Evolutionary conservation across 2,797 vertebrate genomes (phyloP).

Genomic region (Sciaenops ocellatus): DNA sequence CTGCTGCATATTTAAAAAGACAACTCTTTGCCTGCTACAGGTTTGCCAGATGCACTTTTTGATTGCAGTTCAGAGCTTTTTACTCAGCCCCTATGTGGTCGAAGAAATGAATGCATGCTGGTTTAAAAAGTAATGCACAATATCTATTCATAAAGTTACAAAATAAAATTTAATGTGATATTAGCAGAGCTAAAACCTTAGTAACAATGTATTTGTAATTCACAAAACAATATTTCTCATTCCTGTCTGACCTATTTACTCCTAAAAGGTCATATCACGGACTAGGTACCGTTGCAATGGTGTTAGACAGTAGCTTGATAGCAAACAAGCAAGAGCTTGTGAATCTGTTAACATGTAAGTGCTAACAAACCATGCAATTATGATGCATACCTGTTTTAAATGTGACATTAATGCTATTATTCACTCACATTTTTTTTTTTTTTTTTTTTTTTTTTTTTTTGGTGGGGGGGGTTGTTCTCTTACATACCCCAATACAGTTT

Average conservation of each 20-base stretch:
- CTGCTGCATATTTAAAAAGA: not conserved
- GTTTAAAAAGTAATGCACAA: not conserved
- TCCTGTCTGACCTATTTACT: not conserved
- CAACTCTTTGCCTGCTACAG: too few species aligned
- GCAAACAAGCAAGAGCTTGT: not conserved
- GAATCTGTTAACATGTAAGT: not conserved
- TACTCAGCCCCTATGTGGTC: not conserved
- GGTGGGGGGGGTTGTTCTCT: too few species aligned
- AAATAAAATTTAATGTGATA: not conserved
- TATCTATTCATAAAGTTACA: not conserved
- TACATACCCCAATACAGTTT: not conserved
- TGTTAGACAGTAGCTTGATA: not conserved
- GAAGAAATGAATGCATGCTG: not conserved
- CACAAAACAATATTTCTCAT: not conserved
- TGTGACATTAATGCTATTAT: not conserved
- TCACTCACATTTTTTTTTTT: not conserved
- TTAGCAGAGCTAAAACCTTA: not conserved
- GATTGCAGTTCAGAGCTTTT: too few species aligned
- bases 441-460: too few species aligned
- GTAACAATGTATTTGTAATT: not conserved
- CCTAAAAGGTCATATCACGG: slow-evolving; percentile 7
- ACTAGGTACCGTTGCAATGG: not conserved
- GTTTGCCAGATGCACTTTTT: too few species aligned
- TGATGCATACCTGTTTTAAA: not conserved
- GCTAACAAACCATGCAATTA: not conserved